Percentiles rank a stretch among this genome's conserved stretches.
phyloP scores from a whole-genome alignment of 2,888 invertebrate genomes.

The Cetonia aurata region DNA sequence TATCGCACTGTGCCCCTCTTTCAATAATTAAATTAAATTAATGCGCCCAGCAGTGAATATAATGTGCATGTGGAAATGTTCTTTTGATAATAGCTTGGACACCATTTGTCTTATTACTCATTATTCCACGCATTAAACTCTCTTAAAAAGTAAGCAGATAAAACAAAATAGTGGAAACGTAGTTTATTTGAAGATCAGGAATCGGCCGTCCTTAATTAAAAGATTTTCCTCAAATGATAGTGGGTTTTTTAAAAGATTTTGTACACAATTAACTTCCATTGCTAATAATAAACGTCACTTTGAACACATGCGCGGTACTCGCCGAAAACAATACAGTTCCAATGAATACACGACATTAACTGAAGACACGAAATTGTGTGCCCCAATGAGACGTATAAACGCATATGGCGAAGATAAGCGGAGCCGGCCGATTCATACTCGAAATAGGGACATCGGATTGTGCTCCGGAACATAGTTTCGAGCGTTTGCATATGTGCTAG shows the following conservation, averaged over 20 bases:
- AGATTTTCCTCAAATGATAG: background rate
- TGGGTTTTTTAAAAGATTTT: background rate
- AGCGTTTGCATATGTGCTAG: too few species aligned
- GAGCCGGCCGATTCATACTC: background rate
- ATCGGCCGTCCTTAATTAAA: background rate
- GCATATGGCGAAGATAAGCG: background rate
- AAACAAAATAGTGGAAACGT: too few species aligned
- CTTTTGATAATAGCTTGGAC: too few species aligned
- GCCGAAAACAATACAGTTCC: background rate
- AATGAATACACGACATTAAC: background rate
- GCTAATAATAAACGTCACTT: background rate
- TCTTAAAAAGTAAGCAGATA: too few species aligned
- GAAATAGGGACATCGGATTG: background rate
- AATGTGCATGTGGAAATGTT: too few species aligned
- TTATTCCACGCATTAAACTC: too few species aligned
- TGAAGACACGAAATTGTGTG: background rate
- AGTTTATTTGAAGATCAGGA: conserved; percentile 65
- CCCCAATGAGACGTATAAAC: background rate
- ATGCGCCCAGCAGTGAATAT: too few species aligned
- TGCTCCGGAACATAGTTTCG: too few species aligned
- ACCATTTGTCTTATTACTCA: too few species aligned
- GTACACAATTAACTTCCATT: background rate
- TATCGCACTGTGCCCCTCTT: too few species aligned
- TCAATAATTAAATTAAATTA: too few species aligned
- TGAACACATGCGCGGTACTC: background rate